Percentiles rank a stretch among this genome's conserved stretches.
Evolutionary conservation across 2,797 vertebrate species (phyloP).

Genomic region (Cetoscarus ocellatus): DNA sequence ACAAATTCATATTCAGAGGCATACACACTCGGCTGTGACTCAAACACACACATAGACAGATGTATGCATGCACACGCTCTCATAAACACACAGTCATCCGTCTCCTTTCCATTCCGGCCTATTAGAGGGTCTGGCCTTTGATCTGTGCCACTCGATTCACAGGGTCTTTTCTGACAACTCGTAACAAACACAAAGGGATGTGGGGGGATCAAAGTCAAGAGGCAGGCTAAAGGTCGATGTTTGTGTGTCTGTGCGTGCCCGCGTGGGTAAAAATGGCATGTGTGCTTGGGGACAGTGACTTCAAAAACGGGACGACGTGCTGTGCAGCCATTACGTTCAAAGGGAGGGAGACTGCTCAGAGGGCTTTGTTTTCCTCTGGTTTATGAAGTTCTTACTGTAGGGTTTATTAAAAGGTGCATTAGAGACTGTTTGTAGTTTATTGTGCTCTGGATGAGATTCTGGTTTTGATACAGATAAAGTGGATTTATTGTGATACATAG

Average conservation of each 20-base stretch:
- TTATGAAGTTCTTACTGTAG: slow-evolving; percentile 69
- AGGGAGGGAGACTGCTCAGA: slow-evolving; percentile 67
- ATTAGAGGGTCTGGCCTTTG: slow-evolving; percentile 89
- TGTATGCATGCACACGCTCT: slow-evolving; percentile 25
- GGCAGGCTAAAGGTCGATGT: slow-evolving; percentile 84
- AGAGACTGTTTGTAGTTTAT: slow-evolving; percentile 75
- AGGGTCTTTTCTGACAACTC: slow-evolving; percentile 84
- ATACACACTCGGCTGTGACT: slow-evolving; percentile 21
- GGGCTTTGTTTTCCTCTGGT: slow-evolving; percentile 75
- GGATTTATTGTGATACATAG: slow-evolving; percentile 49
- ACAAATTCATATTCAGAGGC: slow-evolving; percentile 40
- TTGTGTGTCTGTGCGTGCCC: slow-evolving; percentile 56
- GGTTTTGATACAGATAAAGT: slow-evolving; percentile 68
- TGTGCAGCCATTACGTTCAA: slow-evolving; percentile 80
- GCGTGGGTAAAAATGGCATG: slow-evolving; percentile 50
- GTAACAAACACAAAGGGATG: slow-evolving; percentile 85
- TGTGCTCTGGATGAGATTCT: slow-evolving; percentile 62
- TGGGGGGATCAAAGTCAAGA: slow-evolving; percentile 90
- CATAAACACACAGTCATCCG: slow-evolving; percentile 71
- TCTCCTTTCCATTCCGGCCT: slow-evolving; percentile 81
- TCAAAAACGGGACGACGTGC: slow-evolving; percentile 74
- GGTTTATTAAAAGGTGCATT: slow-evolving; percentile 70
- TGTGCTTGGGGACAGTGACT: slow-evolving; percentile 78
- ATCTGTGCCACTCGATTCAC: slow-evolving; percentile 90
- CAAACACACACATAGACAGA: slow-evolving; percentile 26